phyloP scores from a whole-genome alignment of 2,797 vertebrate genomes.

The Benthosema pterotum region DNA sequence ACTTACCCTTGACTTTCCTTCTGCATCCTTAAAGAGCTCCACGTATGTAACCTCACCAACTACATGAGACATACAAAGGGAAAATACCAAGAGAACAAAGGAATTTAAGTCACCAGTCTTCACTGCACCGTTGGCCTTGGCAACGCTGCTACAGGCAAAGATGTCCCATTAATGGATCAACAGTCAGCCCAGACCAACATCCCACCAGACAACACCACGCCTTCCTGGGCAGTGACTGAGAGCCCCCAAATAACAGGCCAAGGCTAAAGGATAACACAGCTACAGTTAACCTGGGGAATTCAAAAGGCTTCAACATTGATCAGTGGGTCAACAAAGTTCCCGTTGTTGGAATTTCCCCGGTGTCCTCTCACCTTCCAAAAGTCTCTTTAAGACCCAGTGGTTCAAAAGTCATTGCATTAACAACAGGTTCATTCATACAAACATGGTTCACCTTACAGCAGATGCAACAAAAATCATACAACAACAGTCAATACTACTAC shows the following conservation, averaged over 20 bases:
- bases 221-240: slow-evolving; percentile 92
- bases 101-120: slow-evolving; percentile 98
- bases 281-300: slow-evolving; percentile 90
- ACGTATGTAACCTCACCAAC: slow-evolving; percentile 99
- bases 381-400: slow-evolving; percentile 75
- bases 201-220: slow-evolving; percentile 92
- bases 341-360: slow-evolving; percentile 80
- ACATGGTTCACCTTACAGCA: slow-evolving; percentile 94
- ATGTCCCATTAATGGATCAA: slow-evolving; percentile 97
- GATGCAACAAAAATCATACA: slow-evolving; percentile 85
- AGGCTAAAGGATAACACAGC: slow-evolving; percentile 91
- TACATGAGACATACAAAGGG: slow-evolving; percentile 99
- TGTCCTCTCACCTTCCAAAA: slow-evolving; percentile 87
- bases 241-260: slow-evolving; percentile 91
- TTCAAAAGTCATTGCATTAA: slow-evolving; percentile 84
- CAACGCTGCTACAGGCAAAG: slow-evolving; percentile 94
- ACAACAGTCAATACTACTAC: slow-evolving; percentile 70
- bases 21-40: slow-evolving; percentile 99
- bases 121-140: slow-evolving; percentile 95
- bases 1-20: slow-evolving; percentile 99
- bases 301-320: slow-evolving; percentile 89
- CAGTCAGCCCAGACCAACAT: slow-evolving; percentile 96
- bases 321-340: slow-evolving; percentile 92
- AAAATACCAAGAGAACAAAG: slow-evolving; percentile 99
- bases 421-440: slow-evolving; percentile 84